A percentile compares a stretch with the other conserved stretches of the same genome.
phyloP scores from a whole-genome alignment of 2,113 vertebrate species.

The Scophthalmus maximus region DNA sequence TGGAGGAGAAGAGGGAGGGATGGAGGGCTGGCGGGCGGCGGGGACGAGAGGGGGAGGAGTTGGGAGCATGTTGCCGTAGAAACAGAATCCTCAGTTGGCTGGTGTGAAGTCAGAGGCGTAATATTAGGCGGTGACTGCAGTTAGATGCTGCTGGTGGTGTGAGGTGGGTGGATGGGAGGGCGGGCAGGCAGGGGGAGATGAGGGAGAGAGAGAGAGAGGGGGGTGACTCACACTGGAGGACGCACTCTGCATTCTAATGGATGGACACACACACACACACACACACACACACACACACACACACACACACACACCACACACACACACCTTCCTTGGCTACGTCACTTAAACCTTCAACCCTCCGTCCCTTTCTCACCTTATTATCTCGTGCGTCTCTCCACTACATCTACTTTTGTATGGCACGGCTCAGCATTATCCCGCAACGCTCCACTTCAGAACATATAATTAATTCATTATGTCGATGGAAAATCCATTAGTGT shows the following conservation, averaged over 20 bases:
- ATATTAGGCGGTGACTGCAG: slow-evolving; percentile 81
- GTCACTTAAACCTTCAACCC: slow-evolving; percentile 18
- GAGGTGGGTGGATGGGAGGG: slow-evolving; percentile 62
- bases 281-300: slow-evolving; percentile 24
- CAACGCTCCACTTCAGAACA: slow-evolving; percentile 21
- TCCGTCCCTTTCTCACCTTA: background rate
- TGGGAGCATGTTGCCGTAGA: slow-evolving; percentile 79
- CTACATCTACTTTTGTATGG: background rate
- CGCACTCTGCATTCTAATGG: slow-evolving; percentile 80
- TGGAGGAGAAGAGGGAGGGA: slow-evolving; percentile 14
- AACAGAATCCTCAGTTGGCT: slow-evolving; percentile 81
- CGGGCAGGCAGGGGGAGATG: slow-evolving; percentile 6
- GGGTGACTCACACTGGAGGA: slow-evolving; percentile 77
- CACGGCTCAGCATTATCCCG: slow-evolving; percentile 30
- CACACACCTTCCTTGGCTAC: slow-evolving; percentile 23
- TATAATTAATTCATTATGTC: slow-evolving; percentile 71
- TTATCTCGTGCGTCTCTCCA: slow-evolving; percentile 2
- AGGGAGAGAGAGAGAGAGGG: slow-evolving; percentile 52
- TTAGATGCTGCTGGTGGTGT: slow-evolving; percentile 70
- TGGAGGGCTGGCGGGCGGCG: slow-evolving; percentile 12
- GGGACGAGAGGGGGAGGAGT: slow-evolving; percentile 68
- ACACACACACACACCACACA: slow-evolving; percentile 30
- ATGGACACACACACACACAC: slow-evolving; percentile 30
- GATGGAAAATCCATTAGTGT: slow-evolving; percentile 52
- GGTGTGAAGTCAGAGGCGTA: slow-evolving; percentile 81